These are phyloP conservation scores for Steatocranus sp. DNA, from an alignment of 2,797 vertebrate genomes.

Conservation along the genomic window DNA sequence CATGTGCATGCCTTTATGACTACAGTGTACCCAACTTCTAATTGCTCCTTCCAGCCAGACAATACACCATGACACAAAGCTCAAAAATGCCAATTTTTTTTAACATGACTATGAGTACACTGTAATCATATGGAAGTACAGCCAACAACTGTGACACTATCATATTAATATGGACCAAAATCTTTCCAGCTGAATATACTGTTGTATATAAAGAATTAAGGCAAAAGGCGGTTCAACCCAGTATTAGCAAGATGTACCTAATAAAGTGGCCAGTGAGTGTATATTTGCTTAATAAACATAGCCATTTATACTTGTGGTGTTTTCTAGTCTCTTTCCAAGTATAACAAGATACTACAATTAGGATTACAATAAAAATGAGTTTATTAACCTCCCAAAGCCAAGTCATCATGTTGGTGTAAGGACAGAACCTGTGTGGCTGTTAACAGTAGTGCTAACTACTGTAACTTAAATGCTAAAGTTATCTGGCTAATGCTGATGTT, in stretches of 20 bases:
- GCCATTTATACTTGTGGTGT: background rate
- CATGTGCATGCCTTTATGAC: background rate
- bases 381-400: background rate
- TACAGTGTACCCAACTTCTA: background rate
- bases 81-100: background rate
- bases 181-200: background rate
- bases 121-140: background rate
- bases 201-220: background rate
- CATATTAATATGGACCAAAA: background rate
- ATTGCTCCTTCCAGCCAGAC: background rate
- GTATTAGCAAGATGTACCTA: background rate
- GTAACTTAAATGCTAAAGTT: background rate
- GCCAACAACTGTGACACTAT: background rate
- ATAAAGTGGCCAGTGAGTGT: background rate
- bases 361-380: background rate
- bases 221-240: background rate
- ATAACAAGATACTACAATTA: background rate
- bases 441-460: background rate
- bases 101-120: background rate
- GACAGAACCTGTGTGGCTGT: background rate
- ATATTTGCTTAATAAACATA: background rate
- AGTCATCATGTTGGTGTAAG: background rate
- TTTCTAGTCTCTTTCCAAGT: background rate
- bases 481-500: background rate
- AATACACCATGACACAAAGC: background rate